Conservation (phyloP, 2,888 invertebrate genomes). For the Strigamia crassipes region DNA sequence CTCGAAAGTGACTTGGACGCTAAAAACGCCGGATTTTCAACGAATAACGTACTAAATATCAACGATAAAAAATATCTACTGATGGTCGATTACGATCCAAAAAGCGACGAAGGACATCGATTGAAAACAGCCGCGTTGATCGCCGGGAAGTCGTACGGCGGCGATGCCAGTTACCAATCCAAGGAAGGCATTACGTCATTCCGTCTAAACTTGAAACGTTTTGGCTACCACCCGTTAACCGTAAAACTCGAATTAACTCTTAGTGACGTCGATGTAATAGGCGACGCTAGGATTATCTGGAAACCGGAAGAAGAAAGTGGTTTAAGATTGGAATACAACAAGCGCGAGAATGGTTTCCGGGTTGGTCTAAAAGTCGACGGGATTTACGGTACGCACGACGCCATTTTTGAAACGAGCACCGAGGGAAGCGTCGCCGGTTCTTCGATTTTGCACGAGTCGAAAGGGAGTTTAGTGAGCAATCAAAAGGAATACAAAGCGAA, state of each 20-base stretch:
- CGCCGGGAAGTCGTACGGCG: background rate
- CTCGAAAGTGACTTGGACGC: background rate
- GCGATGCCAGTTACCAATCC: background rate
- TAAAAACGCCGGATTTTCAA: background rate
- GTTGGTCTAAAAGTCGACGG: background rate
- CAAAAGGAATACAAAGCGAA: slow-evolving; percentile 51
- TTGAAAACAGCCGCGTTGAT: background rate
- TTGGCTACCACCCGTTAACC: background rate
- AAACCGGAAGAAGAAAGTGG: background rate
- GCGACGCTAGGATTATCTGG: background rate
- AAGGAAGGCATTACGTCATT: background rate
- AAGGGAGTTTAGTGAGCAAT: slow-evolving; percentile 51
- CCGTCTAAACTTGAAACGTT: background rate
- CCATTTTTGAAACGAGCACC: background rate
- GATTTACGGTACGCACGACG: background rate
- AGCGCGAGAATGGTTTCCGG: background rate
- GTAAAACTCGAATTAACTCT: background rate
- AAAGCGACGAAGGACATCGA: background rate
- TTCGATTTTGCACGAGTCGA: slow-evolving; percentile 2
- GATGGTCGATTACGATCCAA: background rate
- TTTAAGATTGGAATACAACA: background rate
- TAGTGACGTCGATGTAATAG: background rate
- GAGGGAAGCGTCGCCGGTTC: background rate
- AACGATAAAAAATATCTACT: background rate
- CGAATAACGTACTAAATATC: background rate